A percentile compares a stretch with the other conserved stretches of the same genome.
These are phyloP conservation scores for Aphelinus atriplicis DNA, from an alignment of 1,140 invertebrate genomes.

Conservation along the genomic window DNA sequence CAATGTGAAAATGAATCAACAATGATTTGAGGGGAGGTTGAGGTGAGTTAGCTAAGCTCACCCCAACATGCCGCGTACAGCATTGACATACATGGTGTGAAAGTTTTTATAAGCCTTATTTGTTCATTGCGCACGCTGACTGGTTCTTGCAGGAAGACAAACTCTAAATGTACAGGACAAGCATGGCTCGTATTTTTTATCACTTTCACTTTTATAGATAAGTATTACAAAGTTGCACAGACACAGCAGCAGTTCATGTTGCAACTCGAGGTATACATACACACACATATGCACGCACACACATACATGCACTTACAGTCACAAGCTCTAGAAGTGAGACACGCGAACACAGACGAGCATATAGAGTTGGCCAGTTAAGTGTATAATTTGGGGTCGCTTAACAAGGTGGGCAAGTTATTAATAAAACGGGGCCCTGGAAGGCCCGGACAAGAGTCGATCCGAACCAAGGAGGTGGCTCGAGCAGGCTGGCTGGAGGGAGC, in stretches of 20 bases:
- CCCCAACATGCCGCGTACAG: constrained; percentile 11
- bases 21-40: neutral
- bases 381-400: constrained; percentile 9
- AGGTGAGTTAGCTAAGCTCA: constrained; percentile 3
- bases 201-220: constrained; percentile 25
- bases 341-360: too few relatives aligned
- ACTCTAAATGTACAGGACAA: constrained; percentile 22
- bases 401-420: neutral
- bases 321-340: too few relatives aligned
- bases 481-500: neutral
- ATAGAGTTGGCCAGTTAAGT: neutral
- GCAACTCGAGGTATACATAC: too few relatives aligned
- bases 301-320: too few relatives aligned
- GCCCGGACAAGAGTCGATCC: neutral
- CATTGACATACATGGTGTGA: constrained; percentile 61
- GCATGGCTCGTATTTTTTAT: constrained; percentile 13
- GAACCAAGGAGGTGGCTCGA: neutral
- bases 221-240: neutral
- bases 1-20: too few relatives aligned
- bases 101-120: constrained; percentile 55
- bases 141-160: constrained; percentile 32
- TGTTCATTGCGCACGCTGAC: constrained; percentile 23
- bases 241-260: too few relatives aligned
- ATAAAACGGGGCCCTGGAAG: neutral
- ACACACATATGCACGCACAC: too few relatives aligned